Conservation (phyloP, 1,140 invertebrate genomes). For the Macrobrachium rosenbergii region DNA sequence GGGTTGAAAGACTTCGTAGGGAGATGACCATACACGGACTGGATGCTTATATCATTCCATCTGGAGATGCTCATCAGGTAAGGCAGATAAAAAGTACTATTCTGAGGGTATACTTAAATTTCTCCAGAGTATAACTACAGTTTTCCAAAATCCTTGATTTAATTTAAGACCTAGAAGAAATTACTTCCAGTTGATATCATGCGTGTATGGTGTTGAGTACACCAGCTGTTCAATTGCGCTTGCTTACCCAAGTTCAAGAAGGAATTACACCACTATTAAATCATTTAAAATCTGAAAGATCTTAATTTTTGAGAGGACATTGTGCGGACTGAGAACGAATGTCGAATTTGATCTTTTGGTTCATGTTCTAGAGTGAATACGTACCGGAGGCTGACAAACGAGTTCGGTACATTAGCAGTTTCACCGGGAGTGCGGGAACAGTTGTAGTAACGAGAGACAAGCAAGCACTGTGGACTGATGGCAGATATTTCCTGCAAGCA, state of each 20-base stretch:
- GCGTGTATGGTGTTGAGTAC: no score
- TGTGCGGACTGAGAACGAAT: slow-evolving; percentile 42
- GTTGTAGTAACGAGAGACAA: slow-evolving; percentile 82
- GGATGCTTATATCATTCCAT: slow-evolving; percentile 83
- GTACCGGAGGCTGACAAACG: slow-evolving; percentile 82
- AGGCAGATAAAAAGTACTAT: slow-evolving; percentile 28
- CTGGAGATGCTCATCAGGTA: slow-evolving; percentile 85
- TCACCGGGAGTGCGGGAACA: slow-evolving; percentile 85
- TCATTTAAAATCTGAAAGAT: neutral
- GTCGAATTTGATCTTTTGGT: no score
- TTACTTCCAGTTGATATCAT: no score
- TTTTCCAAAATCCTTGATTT: no score
- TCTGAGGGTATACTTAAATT: no score
- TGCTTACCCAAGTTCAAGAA: no score
- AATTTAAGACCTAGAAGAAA: no score
- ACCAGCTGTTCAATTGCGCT: no score
- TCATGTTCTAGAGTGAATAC: slow-evolving; percentile 75
- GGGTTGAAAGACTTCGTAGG: slow-evolving; percentile 39
- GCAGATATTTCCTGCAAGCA: slow-evolving; percentile 92
- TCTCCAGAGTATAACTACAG: no score
- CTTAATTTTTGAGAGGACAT: neutral
- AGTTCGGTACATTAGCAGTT: slow-evolving; percentile 86
- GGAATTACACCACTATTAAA: no score
- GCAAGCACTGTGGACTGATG: slow-evolving; percentile 91
- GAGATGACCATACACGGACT: slow-evolving; percentile 68